A percentile compares a stretch with the other conserved stretches of the same genome.
These are phyloP conservation scores for Actias luna DNA, from an alignment of 2,888 invertebrate genomes.

Conservation along the genomic window DNA sequence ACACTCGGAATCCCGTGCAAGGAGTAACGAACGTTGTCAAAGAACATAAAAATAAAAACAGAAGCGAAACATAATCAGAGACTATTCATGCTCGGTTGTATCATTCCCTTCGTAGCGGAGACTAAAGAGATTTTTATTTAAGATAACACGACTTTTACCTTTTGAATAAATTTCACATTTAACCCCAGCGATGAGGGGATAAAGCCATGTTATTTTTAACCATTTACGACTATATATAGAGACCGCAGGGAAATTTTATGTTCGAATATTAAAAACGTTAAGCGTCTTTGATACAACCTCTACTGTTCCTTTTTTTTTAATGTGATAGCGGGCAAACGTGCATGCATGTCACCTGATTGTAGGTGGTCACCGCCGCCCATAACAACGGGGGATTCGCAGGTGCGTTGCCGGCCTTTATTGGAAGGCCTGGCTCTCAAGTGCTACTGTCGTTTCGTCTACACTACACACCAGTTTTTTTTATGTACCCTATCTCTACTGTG, in stretches of 20 bases:
- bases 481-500: no score
- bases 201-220: slow-evolving; percentile 5
- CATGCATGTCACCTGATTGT: no score
- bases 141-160: slow-evolving; percentile 30
- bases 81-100: slow-evolving; percentile 27
- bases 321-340: no score
- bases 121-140: slow-evolving; percentile 31
- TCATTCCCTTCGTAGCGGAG: slow-evolving; percentile 29
- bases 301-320: no score
- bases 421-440: no score
- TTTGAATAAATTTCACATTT: slow-evolving; percentile 26
- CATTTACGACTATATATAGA: slow-evolving; percentile 1
- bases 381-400: no score
- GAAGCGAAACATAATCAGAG: slow-evolving; percentile 29
- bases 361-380: no score
- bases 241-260: neutral
- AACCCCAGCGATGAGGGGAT: slow-evolving; percentile 15
- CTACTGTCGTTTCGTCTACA: no score
- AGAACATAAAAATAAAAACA: slow-evolving; percentile 13
- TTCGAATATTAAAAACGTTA: no score
- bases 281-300: no score
- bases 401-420: no score
- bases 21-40: neutral
- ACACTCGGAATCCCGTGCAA: neutral
- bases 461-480: no score